These are phyloP conservation scores for Nemotelus nigrinus DNA, from an alignment of 2,888 invertebrate genomes.

Conservation along the genomic window DNA sequence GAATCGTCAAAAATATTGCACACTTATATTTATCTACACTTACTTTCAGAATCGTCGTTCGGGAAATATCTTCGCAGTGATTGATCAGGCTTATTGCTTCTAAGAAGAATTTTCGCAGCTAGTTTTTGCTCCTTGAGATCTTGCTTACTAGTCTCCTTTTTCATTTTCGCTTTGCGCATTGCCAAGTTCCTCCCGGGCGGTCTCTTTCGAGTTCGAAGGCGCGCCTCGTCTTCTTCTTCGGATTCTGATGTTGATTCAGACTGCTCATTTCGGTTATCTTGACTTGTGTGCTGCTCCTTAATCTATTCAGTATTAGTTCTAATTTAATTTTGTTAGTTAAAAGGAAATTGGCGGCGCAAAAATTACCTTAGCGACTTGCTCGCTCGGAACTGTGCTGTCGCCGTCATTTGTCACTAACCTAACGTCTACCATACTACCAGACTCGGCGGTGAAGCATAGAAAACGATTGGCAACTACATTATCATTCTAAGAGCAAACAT, in stretches of 20 bases:
- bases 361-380: constrained; percentile 29
- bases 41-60: constrained; percentile 37
- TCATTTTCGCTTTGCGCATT: constrained; percentile 8
- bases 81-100: constrained; percentile 39
- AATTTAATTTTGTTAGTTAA: constrained; percentile 28
- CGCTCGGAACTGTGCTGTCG: constrained; percentile 51
- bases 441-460: constrained; percentile 57
- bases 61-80: constrained; percentile 39
- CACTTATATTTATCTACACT: constrained; percentile 17
- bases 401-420: constrained; percentile 63
- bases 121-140: constrained; percentile 56
- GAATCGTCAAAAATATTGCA: background rate
- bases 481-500: constrained; percentile 15
- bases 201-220: constrained; percentile 5
- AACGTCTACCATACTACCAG: constrained; percentile 62
- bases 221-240: background rate
- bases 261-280: background rate
- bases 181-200: background rate
- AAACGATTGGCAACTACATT: constrained; percentile 10
- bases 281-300: background rate
- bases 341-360: background rate
- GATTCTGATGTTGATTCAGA: background rate
- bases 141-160: constrained; percentile 6
- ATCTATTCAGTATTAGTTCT: constrained; percentile 20
- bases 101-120: constrained; percentile 57